Conservation (phyloP, 2,888 invertebrate genomes). For the Protula sp. region DNA sequence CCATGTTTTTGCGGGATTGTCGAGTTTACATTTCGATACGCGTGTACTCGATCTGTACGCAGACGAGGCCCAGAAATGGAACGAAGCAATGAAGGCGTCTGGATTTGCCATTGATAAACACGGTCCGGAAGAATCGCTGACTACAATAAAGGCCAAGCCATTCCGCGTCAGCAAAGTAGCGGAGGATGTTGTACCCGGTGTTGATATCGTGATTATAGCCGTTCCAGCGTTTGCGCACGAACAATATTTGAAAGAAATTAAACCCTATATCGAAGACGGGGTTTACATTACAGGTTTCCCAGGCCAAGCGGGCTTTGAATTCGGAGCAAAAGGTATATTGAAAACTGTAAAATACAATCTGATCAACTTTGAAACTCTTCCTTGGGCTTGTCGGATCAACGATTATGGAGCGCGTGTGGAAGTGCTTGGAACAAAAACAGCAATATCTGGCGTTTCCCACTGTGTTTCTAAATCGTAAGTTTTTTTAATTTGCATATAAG, state of each 20-base stretch:
- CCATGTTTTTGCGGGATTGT: constrained; percentile 33
- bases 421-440: constrained; percentile 19
- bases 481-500: too few species aligned
- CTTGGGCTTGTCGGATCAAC: constrained; percentile 34
- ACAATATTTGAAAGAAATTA: constrained; percentile 31
- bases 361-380: constrained; percentile 35
- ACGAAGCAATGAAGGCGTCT: constrained; percentile 1
- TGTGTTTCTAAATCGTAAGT: too few species aligned
- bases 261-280: constrained; percentile 28
- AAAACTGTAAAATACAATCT: constrained; percentile 23
- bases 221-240: constrained; percentile 42
- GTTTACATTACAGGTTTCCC: constrained; percentile 34
- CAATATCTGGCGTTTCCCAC: too few species aligned
- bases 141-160: constrained; percentile 9
- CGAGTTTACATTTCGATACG: constrained; percentile 27
- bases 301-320: constrained; percentile 37
- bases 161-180: constrained; percentile 28
- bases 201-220: constrained; percentile 31
- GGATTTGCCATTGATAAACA: constrained; percentile 5
- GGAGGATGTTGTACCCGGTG: constrained; percentile 26
- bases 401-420: constrained; percentile 30
- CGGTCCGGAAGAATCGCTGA: background rate
- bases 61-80: constrained; percentile 34
- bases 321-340: constrained; percentile 30
- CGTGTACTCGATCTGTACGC: constrained; percentile 31